Base-by-base conservation (phyloP, 2,113 vertebrate species). In the Glaucomys volans region DNA sequence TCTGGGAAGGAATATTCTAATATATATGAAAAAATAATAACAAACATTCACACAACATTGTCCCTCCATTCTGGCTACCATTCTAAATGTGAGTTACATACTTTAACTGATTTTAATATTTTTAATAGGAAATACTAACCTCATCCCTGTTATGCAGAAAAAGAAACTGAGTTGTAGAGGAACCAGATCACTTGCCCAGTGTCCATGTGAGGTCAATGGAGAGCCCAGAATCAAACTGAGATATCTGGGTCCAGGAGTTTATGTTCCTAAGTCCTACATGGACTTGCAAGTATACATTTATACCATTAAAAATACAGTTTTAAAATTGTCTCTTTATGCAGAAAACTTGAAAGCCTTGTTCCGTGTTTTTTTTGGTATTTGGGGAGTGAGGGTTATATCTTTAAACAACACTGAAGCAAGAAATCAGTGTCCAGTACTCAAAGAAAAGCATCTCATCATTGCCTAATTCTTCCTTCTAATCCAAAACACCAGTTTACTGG, bases 1-100 rank as follows among this genome's bases (percentile, higher is more conserved):
- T 18, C 32, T 30, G 6, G 13, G 24, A 69, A 40, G 3, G 4
- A 83, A 30, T 57, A 67, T 83, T 12, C 14, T 8, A 71, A 30
- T 87, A 80, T 47, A 54, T 40, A 74, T 37, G 20, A 85, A 87
- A 52, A 30, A 44, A 95, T 71, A 74, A 52, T 2, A 76, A n/a
- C 16, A 95, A 90, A 50, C 47, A 84, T 18, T 66, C 35, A 40
- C 8, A 66, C 4, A 87, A 1, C 0, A 74, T 37, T 12, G 14
- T 77, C 69, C 11, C n/a, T 89, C 4, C 44, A 77, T 66, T 72
- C 17, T 12, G 22, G 20, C 10, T 64, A 37, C 5, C 35, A 0
- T 67, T 76, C 1, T 72, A 72, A 95, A 59, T 59, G 35, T 54
- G 57, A 12, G 86, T 37, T 66, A 20, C 1, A 16, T 14, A 17